phyloP scores from a whole-genome alignment of 2,888 invertebrate genomes.

The Platycheirus rosarum region DNA sequence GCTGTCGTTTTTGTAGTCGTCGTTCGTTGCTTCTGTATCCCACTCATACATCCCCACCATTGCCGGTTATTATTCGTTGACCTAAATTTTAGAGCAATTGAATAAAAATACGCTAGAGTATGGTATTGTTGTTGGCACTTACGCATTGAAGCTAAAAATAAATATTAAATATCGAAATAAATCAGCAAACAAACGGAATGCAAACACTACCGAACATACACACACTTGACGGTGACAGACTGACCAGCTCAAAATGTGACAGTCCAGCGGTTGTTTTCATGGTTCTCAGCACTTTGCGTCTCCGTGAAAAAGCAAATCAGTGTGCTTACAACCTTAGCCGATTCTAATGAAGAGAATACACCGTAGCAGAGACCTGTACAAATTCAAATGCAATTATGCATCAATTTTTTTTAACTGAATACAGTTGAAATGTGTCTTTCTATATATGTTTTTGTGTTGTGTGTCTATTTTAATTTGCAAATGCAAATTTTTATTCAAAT shows the following conservation, averaged over 20 bases:
- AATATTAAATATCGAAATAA: constrained; percentile 72
- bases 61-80: constrained; percentile 68
- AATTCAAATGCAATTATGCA: constrained; percentile 47
- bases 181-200: constrained; percentile 69
- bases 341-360: constrained; percentile 58
- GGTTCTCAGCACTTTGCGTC: constrained; percentile 10
- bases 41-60: neutral
- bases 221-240: constrained; percentile 31
- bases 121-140: constrained; percentile 44
- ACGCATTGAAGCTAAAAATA: constrained; percentile 70
- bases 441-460: constrained; percentile 22
- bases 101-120: constrained; percentile 68
- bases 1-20: neutral
- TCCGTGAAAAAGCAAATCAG: neutral
- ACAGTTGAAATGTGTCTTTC: constrained; percentile 20
- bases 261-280: constrained; percentile 20
- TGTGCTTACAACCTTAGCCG: constrained; percentile 40
- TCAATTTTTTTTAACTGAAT: constrained; percentile 40
- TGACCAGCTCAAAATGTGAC: constrained; percentile 56
- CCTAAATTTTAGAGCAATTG: constrained; percentile 63
- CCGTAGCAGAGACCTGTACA: constrained; percentile 22
- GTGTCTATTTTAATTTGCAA: constrained; percentile 66
- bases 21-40: neutral
- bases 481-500: constrained; percentile 65
- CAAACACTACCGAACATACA: constrained; percentile 48